These are phyloP conservation scores for Kryptolebias marmoratus DNA, from an alignment of 2,113 vertebrate genomes.

Conservation along the genomic window DNA sequence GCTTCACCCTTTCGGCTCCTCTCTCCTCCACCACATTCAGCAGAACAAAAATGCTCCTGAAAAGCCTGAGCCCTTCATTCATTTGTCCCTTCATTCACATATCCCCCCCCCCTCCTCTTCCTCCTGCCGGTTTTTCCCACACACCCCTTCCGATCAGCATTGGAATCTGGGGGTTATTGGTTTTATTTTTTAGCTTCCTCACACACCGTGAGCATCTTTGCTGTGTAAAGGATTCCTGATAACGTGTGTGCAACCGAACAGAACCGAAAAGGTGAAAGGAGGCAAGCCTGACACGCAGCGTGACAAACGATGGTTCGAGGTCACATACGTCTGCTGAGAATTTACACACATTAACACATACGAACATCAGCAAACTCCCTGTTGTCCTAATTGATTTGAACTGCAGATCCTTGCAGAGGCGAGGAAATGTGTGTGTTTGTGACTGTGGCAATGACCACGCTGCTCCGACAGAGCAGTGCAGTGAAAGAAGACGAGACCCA, in stretches of 20 bases:
- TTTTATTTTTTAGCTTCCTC: slow-evolving; percentile 66
- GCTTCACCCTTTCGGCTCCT: slow-evolving; percentile 30
- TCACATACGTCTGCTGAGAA: slow-evolving; percentile 45
- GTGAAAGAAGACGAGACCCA: slow-evolving; percentile 70
- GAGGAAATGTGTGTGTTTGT: slow-evolving; percentile 20
- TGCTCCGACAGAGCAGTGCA: slow-evolving; percentile 65
- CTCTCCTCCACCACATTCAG: slow-evolving; percentile 18
- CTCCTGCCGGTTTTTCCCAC: slow-evolving; percentile 41
- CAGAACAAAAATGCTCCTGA: slow-evolving; percentile 43
- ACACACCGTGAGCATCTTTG: slow-evolving; percentile 23
- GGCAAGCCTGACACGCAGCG: slow-evolving; percentile 20
- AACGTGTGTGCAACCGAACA: not conserved
- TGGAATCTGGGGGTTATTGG: slow-evolving; percentile 50
- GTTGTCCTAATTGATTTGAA: slow-evolving; percentile 16
- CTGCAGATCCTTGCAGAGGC: slow-evolving; percentile 2
- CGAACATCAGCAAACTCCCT: not conserved
- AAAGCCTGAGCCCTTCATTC: slow-evolving; percentile 55
- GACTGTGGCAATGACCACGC: slow-evolving; percentile 48
- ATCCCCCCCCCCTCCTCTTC: slow-evolving; percentile 17
- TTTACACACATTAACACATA: slow-evolving; percentile 37
- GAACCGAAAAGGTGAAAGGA: not conserved
- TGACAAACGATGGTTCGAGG: slow-evolving; percentile 48
- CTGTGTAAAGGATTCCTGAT: slow-evolving; percentile 8
- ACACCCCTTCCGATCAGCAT: slow-evolving; percentile 50
- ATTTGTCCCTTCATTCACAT: slow-evolving; percentile 75